Conservation (phyloP, 2,113 vertebrate species). For the Haplotaxodon microlepis region DNA sequence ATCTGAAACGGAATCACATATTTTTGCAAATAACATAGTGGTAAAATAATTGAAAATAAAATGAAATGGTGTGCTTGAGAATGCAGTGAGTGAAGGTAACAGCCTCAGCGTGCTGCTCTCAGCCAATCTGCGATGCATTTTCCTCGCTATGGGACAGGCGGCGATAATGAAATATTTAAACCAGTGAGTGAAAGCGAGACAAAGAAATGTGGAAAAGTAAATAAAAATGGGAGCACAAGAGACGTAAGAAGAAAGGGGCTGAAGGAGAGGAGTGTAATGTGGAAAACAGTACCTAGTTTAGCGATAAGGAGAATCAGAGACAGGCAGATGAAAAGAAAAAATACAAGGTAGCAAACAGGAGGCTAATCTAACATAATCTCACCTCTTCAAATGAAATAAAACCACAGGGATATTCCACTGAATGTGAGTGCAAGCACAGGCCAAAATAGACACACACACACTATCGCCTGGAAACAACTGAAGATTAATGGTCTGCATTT, state of each 20-base stretch:
- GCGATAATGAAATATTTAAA: conserved; percentile 18
- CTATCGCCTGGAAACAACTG: neutral
- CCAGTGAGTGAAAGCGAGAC: neutral
- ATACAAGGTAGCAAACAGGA: neutral
- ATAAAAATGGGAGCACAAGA: neutral
- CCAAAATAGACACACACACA: neutral
- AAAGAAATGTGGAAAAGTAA: neutral
- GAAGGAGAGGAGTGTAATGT: neutral
- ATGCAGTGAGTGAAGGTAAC: neutral
- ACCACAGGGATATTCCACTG: neutral
- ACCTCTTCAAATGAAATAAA: neutral
- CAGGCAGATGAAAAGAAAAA: neutral
- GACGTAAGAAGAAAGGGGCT: neutral
- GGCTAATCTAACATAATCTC: neutral
- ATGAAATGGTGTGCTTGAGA: neutral
- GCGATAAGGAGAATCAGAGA: neutral
- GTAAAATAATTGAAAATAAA: neutral
- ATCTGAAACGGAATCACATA: neutral
- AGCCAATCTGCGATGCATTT: neutral
- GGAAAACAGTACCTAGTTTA: neutral
- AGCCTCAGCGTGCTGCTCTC: neutral
- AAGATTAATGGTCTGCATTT: conserved; percentile 16
- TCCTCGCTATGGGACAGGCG: neutral
- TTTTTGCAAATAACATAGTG: neutral
- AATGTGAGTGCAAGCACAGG: neutral